A percentile compares a stretch with the other conserved stretches of the same genome.
Conservation (phyloP, 2,797 vertebrate genomes). For the Oryzias dopingdopingensis region DNA sequence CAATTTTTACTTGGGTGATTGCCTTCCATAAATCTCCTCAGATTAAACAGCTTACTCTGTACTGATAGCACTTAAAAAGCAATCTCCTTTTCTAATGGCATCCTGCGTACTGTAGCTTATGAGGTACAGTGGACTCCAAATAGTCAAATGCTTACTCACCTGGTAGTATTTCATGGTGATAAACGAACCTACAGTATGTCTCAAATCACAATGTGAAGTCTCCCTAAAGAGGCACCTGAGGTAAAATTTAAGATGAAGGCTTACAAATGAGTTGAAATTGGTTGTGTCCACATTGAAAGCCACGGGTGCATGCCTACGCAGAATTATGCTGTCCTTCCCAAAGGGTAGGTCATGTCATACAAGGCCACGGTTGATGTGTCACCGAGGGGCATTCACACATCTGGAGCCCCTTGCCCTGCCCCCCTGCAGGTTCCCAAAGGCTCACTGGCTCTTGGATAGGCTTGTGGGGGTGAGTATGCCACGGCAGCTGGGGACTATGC, state of each 20-base stretch:
- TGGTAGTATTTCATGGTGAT: constrained; percentile 30
- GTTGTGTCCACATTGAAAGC: constrained; percentile 22
- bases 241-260: not conserved
- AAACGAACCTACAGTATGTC: constrained; percentile 24
- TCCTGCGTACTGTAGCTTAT: constrained; percentile 58
- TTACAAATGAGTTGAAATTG: constrained; percentile 7
- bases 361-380: constrained; percentile 65
- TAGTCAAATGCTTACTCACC: constrained; percentile 38
- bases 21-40: constrained; percentile 80
- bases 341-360: constrained; percentile 73
- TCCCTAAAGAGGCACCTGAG: constrained; percentile 3
- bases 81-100: constrained; percentile 72
- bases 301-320: constrained; percentile 33
- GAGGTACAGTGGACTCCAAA: constrained; percentile 57
- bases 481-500: constrained; percentile 68
- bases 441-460: constrained; percentile 55
- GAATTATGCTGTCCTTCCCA: constrained; percentile 56
- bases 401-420: constrained; percentile 61
- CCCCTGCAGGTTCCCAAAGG: constrained; percentile 63
- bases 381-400: constrained; percentile 71
- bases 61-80: constrained; percentile 74
- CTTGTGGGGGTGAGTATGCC: constrained; percentile 67
- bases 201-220: constrained; percentile 7
- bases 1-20: constrained; percentile 78
- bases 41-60: constrained; percentile 70